These are phyloP conservation scores for Drosophila tropicalis DNA, from an alignment of 1,140 invertebrate genomes.

Conservation along the genomic window DNA sequence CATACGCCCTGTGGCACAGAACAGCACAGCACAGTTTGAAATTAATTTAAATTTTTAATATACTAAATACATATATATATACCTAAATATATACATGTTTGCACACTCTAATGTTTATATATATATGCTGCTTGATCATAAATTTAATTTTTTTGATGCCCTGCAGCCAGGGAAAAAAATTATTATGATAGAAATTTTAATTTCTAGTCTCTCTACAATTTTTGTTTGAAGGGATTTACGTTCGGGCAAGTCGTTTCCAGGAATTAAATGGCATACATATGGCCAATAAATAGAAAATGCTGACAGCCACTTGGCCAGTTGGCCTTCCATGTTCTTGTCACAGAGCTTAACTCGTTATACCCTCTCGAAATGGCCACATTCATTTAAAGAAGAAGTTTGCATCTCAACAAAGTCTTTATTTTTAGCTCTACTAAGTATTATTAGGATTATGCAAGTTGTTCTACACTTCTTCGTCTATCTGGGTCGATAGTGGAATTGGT, in stretches of 20 bases:
- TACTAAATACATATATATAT: neutral
- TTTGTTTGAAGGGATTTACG: neutral
- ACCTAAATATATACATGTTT: neutral
- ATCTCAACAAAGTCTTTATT: neutral
- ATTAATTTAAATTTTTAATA: constrained; percentile 78
- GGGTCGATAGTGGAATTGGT: too few relatives aligned
- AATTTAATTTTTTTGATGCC: constrained; percentile 50
- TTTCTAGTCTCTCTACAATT: constrained; percentile 28
- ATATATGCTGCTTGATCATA: constrained; percentile 55
- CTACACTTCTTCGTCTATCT: too few relatives aligned
- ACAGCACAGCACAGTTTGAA: constrained; percentile 50
- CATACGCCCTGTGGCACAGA: constrained; percentile 1
- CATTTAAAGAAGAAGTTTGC: neutral
- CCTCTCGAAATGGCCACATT: neutral
- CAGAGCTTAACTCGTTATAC: neutral
- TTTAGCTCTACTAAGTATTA: neutral
- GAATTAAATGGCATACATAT: constrained; percentile 10
- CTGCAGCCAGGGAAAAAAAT: constrained; percentile 18
- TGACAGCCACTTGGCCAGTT: constrained; percentile 10
- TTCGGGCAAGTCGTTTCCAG: neutral
- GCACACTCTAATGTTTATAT: neutral
- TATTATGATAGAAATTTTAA: constrained; percentile 23
- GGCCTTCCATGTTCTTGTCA: constrained; percentile 7
- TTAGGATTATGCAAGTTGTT: neutral
- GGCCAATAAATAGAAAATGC: constrained; percentile 6